Percentiles rank a stretch among this genome's conserved stretches.
These are phyloP conservation scores for Peromyscus californicus DNA, from an alignment of 2,113 vertebrate species.

Conservation along the genomic window DNA sequence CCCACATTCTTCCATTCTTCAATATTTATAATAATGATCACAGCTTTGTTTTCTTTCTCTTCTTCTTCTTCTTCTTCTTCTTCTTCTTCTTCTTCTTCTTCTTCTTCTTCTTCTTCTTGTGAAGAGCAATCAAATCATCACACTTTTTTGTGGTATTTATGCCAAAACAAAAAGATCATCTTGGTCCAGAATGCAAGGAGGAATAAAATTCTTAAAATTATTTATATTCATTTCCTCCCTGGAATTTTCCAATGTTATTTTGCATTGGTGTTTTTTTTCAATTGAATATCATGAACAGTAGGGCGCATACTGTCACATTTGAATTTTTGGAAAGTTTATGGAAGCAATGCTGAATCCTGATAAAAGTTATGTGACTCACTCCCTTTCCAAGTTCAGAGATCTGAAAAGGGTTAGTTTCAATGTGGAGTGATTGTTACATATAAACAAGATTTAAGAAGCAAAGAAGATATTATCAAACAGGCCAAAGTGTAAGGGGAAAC, in stretches of 20 bases:
- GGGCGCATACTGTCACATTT: neutral
- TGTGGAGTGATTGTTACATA: neutral
- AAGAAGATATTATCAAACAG: neutral
- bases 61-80: neutral
- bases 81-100: neutral
- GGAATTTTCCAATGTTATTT: conserved; percentile 36
- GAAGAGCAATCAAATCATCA: conserved; percentile 62
- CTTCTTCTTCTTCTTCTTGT: neutral
- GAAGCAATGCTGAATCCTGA: neutral
- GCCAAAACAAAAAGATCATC: conserved; percentile 34
- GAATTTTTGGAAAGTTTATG: neutral
- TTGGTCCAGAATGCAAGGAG: conserved; percentile 2
- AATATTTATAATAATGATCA: conserved; percentile 61
- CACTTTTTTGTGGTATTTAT: conserved; percentile 42
- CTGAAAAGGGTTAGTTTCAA: conserved; percentile 3
- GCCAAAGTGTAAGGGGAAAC: neutral
- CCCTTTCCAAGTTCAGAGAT: neutral
- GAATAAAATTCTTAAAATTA: neutral
- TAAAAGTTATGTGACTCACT: neutral
- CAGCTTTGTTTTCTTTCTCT: neutral
- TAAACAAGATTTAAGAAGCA: conserved; percentile 32
- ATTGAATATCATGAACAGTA: conserved; percentile 27
- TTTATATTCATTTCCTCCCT: conserved; percentile 27
- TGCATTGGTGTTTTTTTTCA: neutral
- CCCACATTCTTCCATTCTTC: conserved; percentile 35